A percentile compares a stretch with the other conserved stretches of the same genome.
phyloP scores from a whole-genome alignment of 2,113 vertebrate species.

The Pelodiscus sinensis region DNA sequence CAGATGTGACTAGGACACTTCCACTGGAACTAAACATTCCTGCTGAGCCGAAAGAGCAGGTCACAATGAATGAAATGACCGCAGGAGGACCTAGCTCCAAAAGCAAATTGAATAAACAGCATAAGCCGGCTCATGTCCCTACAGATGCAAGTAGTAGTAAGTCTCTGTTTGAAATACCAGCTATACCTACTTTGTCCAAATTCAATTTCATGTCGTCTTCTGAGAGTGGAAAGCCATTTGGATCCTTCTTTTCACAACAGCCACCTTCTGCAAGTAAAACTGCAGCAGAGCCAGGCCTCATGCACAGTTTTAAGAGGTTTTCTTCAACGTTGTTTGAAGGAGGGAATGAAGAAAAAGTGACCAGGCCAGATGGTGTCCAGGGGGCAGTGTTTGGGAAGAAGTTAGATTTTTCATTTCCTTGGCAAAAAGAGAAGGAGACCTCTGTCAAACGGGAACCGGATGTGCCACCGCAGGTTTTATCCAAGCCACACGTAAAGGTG shows the following conservation, averaged over 20 bases:
- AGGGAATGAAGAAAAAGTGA: constrained; percentile 75
- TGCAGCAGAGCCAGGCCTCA: constrained; percentile 78
- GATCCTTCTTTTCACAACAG: constrained; percentile 87
- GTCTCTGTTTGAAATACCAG: constrained; percentile 82
- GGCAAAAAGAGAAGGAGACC: constrained; percentile 80
- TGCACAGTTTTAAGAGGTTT: constrained; percentile 88
- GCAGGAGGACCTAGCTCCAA: not conserved
- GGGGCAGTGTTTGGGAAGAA: constrained; percentile 85
- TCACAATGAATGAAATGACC: not conserved
- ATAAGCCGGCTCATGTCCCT: not conserved
- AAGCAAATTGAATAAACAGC: not conserved
- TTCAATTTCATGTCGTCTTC: constrained; percentile 82
- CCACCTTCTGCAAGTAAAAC: constrained; percentile 59
- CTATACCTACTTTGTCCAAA: constrained; percentile 76
- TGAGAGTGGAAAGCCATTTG: constrained; percentile 82
- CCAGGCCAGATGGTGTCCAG: constrained; percentile 65
- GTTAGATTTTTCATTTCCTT: constrained; percentile 83
- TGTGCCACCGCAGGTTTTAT: constrained; percentile 74
- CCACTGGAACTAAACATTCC: not conserved
- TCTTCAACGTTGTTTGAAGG: constrained; percentile 88
- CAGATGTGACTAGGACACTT: not conserved
- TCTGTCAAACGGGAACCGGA: constrained; percentile 68
- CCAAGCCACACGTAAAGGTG: constrained; percentile 64
- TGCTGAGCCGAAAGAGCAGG: not conserved
- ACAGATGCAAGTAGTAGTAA: constrained; percentile 65